phyloP scores from a whole-genome alignment of 2,113 vertebrate species.

The Megaceryle maxima region DNA sequence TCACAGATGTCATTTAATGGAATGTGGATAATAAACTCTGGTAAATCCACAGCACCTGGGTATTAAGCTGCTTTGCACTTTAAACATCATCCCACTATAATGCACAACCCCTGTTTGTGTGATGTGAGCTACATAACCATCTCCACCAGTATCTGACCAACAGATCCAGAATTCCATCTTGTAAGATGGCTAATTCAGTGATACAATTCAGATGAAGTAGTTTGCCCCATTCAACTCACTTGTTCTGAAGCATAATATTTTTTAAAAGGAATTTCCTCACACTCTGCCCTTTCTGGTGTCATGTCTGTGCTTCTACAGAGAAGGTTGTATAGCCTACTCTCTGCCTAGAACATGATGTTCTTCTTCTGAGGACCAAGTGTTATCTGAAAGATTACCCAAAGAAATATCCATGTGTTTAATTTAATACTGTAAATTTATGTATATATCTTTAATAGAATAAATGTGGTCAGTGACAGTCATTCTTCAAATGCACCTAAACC shows the following conservation, averaged over 20 bases:
- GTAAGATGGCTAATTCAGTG: neutral
- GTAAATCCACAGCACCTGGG: neutral
- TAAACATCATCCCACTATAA: neutral
- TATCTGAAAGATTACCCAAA: neutral
- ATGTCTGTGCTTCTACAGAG: neutral
- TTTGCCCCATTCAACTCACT: neutral
- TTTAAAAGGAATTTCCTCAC: neutral
- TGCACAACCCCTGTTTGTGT: neutral
- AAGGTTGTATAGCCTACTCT: neutral
- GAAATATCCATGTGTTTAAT: neutral
- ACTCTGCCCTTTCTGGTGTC: neutral
- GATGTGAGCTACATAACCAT: neutral
- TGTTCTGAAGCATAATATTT: neutral
- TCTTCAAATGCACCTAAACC: neutral
- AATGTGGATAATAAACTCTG: neutral
- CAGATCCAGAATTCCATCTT: neutral
- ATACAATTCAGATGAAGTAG: neutral
- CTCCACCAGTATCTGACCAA: neutral
- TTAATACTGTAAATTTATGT: neutral
- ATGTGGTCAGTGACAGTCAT: neutral
- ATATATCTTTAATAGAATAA: neutral
- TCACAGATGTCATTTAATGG: neutral
- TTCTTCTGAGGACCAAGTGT: neutral
- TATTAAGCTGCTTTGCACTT: neutral
- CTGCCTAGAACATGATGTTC: neutral